These are phyloP conservation scores for Trichonephila inaurata DNA, from an alignment of 1,140 invertebrate species.

Conservation along the genomic window DNA sequence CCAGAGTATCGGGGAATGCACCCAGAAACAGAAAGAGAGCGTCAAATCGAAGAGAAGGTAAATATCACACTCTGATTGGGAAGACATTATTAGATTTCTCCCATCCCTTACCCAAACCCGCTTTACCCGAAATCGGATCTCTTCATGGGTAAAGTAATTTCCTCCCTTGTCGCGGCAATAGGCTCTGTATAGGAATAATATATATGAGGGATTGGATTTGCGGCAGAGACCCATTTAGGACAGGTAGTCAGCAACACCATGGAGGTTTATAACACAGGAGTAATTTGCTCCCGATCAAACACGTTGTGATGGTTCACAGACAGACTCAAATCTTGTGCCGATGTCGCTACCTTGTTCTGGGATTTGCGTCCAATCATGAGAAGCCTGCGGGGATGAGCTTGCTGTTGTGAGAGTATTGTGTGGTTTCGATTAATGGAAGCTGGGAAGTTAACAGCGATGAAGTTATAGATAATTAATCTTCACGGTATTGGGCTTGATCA, in stretches of 20 bases:
- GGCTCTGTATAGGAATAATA: background rate
- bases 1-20: constrained; percentile 93
- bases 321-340: too few relatives aligned
- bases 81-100: constrained; percentile 23
- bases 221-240: background rate
- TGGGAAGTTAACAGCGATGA: too few relatives aligned
- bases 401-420: too few relatives aligned
- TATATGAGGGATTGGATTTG: background rate
- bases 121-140: background rate
- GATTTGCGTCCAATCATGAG: too few relatives aligned
- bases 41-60: constrained; percentile 93
- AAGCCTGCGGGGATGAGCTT: too few relatives aligned
- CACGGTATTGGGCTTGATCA: too few relatives aligned
- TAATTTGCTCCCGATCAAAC: too few relatives aligned
- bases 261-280: too few relatives aligned
- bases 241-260: background rate
- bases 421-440: too few relatives aligned
- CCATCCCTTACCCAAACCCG: background rate
- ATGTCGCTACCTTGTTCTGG: too few relatives aligned
- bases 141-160: background rate
- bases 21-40: constrained; percentile 90
- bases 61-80: constrained; percentile 33
- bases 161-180: background rate
- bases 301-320: too few relatives aligned
- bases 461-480: too few relatives aligned